A percentile compares a stretch with the other conserved stretches of the same genome.
These are phyloP conservation scores for Acanthoscelides obtectus DNA, from an alignment of 2,888 invertebrate species.

Conservation along the genomic window DNA sequence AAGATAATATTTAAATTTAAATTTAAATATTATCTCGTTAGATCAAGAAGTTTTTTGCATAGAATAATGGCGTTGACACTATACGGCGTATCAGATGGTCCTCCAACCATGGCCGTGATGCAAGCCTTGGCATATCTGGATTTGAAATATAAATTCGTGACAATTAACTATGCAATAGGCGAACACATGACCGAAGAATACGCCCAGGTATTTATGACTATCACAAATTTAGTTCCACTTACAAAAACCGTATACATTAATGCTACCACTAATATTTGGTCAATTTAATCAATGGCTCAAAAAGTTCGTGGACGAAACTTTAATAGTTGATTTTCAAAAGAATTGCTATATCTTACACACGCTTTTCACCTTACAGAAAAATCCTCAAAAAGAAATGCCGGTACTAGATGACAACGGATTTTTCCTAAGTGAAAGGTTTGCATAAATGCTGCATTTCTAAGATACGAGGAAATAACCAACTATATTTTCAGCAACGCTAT, in stretches of 20 bases:
- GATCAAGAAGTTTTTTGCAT: no score
- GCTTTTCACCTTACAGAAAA: slow-evolving; percentile 56
- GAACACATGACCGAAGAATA: slow-evolving; percentile 71
- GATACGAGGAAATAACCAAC: slow-evolving; percentile 1
- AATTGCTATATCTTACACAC: no score
- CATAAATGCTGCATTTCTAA: no score
- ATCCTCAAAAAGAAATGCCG: slow-evolving; percentile 75
- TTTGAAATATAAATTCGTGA: slow-evolving; percentile 60
- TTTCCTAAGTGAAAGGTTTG: slow-evolving; percentile 70
- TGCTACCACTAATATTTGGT: no score
- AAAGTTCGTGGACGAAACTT: no score
- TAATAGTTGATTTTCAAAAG: no score
- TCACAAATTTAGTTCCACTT: no score
- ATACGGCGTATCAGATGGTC: slow-evolving; percentile 72
- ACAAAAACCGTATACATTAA: no score
- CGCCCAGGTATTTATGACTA: slow-evolving; percentile 62
- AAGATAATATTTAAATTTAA: no score
- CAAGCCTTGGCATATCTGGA: slow-evolving; percentile 62
- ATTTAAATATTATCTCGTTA: no score
- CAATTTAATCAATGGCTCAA: no score
- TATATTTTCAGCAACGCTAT: slow-evolving; percentile 53
- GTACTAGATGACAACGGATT: slow-evolving; percentile 77
- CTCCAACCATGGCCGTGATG: slow-evolving; percentile 69
- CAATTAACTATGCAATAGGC: slow-evolving; percentile 64
- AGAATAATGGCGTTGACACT: slow-evolving; percentile 62